Evolutionary conservation across 1,140 invertebrate genomes (phyloP).

Genomic region (Zaprionus africanus): DNA sequence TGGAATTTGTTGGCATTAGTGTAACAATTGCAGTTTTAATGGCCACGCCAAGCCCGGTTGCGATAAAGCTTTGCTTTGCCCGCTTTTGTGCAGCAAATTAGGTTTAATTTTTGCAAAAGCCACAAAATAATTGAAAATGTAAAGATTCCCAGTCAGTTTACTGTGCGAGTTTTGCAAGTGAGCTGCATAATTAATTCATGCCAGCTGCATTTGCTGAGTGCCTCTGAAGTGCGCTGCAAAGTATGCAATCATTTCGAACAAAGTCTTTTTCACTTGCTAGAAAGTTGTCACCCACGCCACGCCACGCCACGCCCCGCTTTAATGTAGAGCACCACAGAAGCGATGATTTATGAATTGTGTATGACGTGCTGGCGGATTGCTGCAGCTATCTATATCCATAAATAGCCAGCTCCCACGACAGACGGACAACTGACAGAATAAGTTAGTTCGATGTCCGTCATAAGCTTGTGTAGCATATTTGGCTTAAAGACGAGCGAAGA

Average conservation of each 20-base stretch:
- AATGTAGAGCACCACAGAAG: not conserved
- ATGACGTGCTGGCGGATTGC: not conserved
- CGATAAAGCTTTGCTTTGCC: not conserved
- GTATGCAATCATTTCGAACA: not conserved
- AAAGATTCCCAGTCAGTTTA: not conserved
- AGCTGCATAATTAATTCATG: too few species aligned
- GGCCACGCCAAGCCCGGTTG: not conserved
- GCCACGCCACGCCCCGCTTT: not conserved
- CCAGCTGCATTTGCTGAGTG: too few species aligned
- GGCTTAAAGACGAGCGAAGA: not conserved
- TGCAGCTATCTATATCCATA: not conserved
- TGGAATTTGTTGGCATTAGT: conserved; percentile 20
- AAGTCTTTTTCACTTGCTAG: too few species aligned
- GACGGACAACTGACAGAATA: not conserved
- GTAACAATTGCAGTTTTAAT: conserved; percentile 19
- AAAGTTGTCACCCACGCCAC: not conserved
- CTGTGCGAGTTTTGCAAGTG: not conserved
- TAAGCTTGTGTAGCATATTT: conserved; percentile 13
- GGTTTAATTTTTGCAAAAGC: not conserved
- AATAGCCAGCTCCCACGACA: not conserved
- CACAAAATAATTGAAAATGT: not conserved
- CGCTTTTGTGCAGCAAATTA: not conserved
- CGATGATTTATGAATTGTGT: conserved; percentile 4
- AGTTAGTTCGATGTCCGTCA: conserved; percentile 4
- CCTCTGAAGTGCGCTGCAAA: not conserved